phyloP scores from a whole-genome alignment of 1,140 invertebrate genomes.

The Eriosoma lanigerum region DNA sequence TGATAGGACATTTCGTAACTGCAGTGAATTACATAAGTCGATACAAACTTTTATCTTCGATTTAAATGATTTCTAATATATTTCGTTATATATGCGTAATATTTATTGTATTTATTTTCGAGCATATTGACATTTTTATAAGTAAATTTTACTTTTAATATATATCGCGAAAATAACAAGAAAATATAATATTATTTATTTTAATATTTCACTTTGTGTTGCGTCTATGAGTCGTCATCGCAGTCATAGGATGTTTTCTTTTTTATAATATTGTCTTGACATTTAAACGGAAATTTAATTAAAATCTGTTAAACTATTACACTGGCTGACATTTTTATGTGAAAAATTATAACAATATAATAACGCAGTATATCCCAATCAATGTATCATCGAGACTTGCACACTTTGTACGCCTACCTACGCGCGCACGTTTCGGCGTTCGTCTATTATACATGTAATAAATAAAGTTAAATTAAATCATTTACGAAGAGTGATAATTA shows the following conservation, averaged over 20 bases:
- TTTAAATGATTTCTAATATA: background rate
- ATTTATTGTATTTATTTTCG: too few species aligned
- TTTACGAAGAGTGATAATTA: conserved; percentile 4
- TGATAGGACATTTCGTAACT: conserved; percentile 22
- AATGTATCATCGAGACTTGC: background rate
- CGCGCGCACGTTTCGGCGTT: too few species aligned
- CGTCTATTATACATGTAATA: background rate
- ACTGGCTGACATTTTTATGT: background rate
- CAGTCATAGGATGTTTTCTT: too few species aligned
- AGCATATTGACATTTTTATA: too few species aligned
- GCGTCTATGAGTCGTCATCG: too few species aligned
- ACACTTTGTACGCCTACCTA: background rate
- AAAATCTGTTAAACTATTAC: background rate
- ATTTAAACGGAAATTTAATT: conserved; percentile 32
- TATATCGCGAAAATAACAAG: background rate
- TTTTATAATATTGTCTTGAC: background rate
- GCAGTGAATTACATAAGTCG: background rate
- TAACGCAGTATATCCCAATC: background rate
- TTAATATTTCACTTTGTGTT: background rate
- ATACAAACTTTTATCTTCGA: background rate
- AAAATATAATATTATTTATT: background rate
- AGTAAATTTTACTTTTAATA: too few species aligned
- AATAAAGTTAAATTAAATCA: conserved; percentile 17
- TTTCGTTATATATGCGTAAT: background rate
- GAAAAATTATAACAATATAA: too few species aligned